These are phyloP conservation scores for Microctenopoma steveboyesi DNA, from an alignment of 2,797 vertebrate genomes.

Conservation along the genomic window DNA sequence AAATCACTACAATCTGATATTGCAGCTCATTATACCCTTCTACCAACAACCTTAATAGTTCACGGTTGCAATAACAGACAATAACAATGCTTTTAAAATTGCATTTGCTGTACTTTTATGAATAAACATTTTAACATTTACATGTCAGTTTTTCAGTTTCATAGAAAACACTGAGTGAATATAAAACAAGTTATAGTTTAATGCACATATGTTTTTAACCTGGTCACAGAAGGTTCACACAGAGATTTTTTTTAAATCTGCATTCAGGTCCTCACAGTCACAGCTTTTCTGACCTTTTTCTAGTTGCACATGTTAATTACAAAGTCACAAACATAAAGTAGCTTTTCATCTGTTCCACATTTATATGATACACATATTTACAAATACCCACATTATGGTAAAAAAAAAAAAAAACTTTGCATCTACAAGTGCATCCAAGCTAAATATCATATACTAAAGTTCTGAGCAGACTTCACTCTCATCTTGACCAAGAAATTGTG, in stretches of 20 bases:
- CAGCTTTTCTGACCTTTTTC: constrained; percentile 18
- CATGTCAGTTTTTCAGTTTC: constrained; percentile 33
- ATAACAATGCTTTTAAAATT: constrained; percentile 23
- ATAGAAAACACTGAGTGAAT: constrained; percentile 34
- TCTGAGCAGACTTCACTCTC: neutral
- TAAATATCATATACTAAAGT: neutral
- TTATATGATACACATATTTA: constrained; percentile 13
- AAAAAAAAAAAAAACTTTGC: neutral
- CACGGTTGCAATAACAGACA: constrained; percentile 27
- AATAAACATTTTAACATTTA: constrained; percentile 55
- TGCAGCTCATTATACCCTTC: neutral
- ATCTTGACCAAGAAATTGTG: neutral
- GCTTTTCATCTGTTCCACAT: neutral
- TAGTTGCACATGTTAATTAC: constrained; percentile 7
- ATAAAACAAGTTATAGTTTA: constrained; percentile 30
- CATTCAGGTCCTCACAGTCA: constrained; percentile 1
- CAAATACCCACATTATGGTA: constrained; percentile 1
- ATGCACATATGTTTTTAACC: neutral
- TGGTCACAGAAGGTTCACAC: neutral
- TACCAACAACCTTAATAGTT: neutral
- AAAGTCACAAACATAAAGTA: neutral
- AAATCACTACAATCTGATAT: constrained; percentile 3
- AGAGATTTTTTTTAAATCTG: neutral
- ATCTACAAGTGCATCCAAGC: constrained; percentile 2
- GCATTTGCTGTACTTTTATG: constrained; percentile 50